Percentiles rank a stretch among this genome's conserved stretches.
Evolutionary conservation across 64 coral and sea anemone genomes (phyloP).

Genomic region (Cladopsammia gracilis): DNA sequence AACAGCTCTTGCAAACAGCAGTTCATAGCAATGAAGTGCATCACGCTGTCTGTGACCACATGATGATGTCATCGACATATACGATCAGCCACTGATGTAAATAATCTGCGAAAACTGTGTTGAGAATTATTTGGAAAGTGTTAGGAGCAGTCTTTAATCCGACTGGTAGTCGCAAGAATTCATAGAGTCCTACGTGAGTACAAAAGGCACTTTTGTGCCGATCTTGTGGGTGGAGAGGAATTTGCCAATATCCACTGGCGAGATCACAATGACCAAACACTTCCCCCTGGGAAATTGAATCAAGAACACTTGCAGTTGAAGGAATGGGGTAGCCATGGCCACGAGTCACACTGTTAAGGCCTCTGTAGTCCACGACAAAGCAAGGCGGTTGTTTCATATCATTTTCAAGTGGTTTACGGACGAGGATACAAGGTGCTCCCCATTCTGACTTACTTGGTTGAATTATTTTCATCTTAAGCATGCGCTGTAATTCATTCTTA

Average conservation of each 20-base stretch:
- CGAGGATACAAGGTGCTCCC: slow-evolving; percentile 58
- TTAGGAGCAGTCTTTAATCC: slow-evolving; percentile 29
- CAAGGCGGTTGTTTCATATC: slow-evolving; percentile 35
- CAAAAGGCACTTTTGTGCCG: slow-evolving; percentile 19
- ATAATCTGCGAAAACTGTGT: not conserved
- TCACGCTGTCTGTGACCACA: not conserved
- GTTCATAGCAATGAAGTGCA: too few relatives aligned
- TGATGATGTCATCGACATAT: not conserved
- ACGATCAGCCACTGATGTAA: not conserved
- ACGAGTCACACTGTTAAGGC: slow-evolving; percentile 21
- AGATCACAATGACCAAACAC: slow-evolving; percentile 7
- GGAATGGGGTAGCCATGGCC: slow-evolving; percentile 36
- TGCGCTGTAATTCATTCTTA: slow-evolving; percentile 57
- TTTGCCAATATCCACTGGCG: slow-evolving; percentile 49
- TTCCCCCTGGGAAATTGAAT: not conserved
- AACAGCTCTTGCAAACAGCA: slow-evolving; percentile 2
- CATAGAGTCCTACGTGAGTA: slow-evolving; percentile 36
- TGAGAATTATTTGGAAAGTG: slow-evolving; percentile 33
- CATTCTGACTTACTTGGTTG: slow-evolving; percentile 72
- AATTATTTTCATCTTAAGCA: slow-evolving; percentile 65
- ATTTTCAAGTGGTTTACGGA: slow-evolving; percentile 59
- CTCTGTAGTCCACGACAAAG: slow-evolving; percentile 62
- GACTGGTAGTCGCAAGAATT: slow-evolving; percentile 31
- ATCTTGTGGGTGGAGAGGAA: not conserved
- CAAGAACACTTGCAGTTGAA: slow-evolving; percentile 27